phyloP scores from a whole-genome alignment of 2,888 invertebrate genomes.

The Eilema sororculum region DNA sequence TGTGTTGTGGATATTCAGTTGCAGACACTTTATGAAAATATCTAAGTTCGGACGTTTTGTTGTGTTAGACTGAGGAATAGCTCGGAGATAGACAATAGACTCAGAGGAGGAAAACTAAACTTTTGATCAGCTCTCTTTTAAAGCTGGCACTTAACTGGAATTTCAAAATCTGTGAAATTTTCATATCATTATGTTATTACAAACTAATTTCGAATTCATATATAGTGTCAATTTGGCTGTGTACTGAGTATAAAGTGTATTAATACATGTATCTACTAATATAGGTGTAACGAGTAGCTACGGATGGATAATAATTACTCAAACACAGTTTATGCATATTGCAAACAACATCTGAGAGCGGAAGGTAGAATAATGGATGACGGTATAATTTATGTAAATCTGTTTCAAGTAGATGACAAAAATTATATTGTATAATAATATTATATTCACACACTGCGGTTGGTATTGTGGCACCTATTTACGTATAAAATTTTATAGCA shows the following conservation, averaged over 20 bases:
- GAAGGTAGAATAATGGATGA: conserved; percentile 41
- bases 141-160: too few relatives aligned
- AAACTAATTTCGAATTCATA: conserved; percentile 10
- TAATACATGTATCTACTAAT: not conserved
- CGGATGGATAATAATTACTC: conserved; percentile 33
- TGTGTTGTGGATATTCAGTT: too few relatives aligned
- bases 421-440: not conserved
- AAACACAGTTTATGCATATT: conserved; percentile 35
- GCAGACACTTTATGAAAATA: too few relatives aligned
- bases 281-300: conserved; percentile 16
- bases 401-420: conserved; percentile 23
- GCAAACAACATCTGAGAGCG: conserved; percentile 30
- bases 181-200: conserved; percentile 7
- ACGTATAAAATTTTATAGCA: too few relatives aligned
- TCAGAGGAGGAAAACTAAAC: too few relatives aligned
- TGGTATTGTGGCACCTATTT: conserved; percentile 15
- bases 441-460: conserved; percentile 49
- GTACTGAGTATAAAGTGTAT: conserved; percentile 12
- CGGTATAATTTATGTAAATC: conserved; percentile 43
- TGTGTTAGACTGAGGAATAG: too few relatives aligned
- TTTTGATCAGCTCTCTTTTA: too few relatives aligned
- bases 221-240: conserved; percentile 6
- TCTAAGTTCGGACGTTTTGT: too few relatives aligned
- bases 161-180: not conserved
- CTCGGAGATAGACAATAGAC: too few relatives aligned